Evolutionary conservation across 2,113 vertebrate species (phyloP), one percentile per base, ranked within the genome.

Genomic region (Chionodraco myersi): DNA sequence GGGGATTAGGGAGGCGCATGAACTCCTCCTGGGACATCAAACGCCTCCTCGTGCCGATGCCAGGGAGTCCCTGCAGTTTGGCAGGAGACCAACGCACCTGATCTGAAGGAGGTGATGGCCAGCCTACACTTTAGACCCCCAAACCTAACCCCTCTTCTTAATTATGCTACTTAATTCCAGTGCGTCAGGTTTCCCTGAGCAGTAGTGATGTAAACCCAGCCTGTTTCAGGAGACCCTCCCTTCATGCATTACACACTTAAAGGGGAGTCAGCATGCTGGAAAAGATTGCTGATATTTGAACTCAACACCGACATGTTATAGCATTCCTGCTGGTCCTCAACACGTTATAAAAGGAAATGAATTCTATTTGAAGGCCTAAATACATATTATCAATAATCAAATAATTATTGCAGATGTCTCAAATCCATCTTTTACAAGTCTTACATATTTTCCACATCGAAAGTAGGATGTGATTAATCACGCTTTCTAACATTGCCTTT

Each of bases 1-100:
- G 64, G 36, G 85, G 83, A 88, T 92, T 79, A 92, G 73, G 54
- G 66, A 8, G 47, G n/a, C 64, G 63, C n/a, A 66, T 80, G 66
- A 82, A 72, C 34, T 2, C 47, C 56, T 89, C 89, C 89, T 93
- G 83, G 58, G 79, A 88, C 83, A 86, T 79, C 64, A 84, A 86
- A 51, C 48, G 44, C 69, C 75, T 48, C 69, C 57, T 77, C 44
- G 5, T 47, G 65, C 73, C 14, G 75, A 68, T 30, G 75, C 68
- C 78, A 79, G 74, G 54, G 49, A 26, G 82, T 65, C 66, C 60
- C 79, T 57, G 62, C 75, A 78, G 77, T 30, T 58, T 79, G 89
- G 82, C 75, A 10, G 49, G 16, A 1, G 15, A 59, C 87, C 90
- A 88, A 6, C 48, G 67, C 77, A 76, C 82, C 85, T 86, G 77